phyloP scores from a whole-genome alignment of 2,797 vertebrate genomes.

The Otolemur crassicaudatus region DNA sequence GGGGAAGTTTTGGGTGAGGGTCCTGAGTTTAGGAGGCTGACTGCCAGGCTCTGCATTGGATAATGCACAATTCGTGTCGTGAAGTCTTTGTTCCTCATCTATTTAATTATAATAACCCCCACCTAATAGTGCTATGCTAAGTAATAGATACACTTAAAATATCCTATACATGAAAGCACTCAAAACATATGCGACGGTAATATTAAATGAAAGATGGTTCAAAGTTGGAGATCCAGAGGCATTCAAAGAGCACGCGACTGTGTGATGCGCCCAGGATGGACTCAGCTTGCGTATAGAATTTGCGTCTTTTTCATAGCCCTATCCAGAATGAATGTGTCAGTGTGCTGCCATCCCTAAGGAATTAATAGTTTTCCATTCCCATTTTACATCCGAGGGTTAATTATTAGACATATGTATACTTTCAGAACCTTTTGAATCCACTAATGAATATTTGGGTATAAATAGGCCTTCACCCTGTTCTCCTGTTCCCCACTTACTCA shows the following conservation, averaged over 20 bases:
- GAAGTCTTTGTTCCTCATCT: not conserved
- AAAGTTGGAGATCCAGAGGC: not conserved
- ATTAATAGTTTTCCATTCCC: not conserved
- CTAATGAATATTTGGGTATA: not conserved
- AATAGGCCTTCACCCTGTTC: not conserved
- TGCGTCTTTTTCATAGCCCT: not conserved
- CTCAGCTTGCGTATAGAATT: not conserved
- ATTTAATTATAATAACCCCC: not conserved
- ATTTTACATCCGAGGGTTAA: not conserved
- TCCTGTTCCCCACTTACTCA: not conserved
- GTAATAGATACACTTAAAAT: conserved; percentile 21
- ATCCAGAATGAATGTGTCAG: not conserved
- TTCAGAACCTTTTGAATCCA: conserved; percentile 44
- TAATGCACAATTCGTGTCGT: not conserved
- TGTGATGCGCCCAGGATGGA: not conserved
- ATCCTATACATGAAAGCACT: not conserved
- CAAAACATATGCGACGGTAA: not conserved
- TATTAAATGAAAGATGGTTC: not conserved
- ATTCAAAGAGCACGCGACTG: not conserved
- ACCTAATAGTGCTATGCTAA: not conserved
- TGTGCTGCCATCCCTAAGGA: not conserved
- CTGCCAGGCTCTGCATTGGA: not conserved
- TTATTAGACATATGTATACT: not conserved
- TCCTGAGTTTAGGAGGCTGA: not conserved
- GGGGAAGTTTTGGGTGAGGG: not conserved